Evolutionary conservation across 2,113 vertebrate species (phyloP).

Genomic region (Panthera tigris): DNA sequence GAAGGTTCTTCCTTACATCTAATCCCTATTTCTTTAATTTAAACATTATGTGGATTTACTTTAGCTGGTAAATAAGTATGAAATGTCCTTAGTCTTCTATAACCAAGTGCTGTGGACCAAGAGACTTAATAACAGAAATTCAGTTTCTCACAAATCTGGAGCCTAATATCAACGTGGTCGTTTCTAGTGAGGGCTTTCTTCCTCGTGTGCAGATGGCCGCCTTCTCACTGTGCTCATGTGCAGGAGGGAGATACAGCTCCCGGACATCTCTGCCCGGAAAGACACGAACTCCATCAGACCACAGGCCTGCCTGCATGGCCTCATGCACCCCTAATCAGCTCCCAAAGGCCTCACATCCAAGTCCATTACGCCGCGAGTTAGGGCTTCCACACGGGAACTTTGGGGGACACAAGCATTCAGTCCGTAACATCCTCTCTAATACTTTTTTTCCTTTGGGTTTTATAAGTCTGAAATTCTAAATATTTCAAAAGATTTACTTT

Average conservation of each 20-base stretch:
- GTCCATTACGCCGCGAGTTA: not conserved
- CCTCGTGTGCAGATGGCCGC: not conserved
- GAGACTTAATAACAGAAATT: not conserved
- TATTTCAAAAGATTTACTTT: not conserved
- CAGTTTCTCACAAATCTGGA: not conserved
- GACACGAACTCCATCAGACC: not conserved
- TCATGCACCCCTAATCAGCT: not conserved
- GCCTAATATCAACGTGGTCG: fast-evolving
- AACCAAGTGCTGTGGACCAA: not conserved
- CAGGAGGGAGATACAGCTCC: no score
- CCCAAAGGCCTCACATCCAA: not conserved
- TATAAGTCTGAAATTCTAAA: not conserved
- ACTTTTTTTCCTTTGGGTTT: not conserved
- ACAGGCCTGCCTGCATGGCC: fast-evolving
- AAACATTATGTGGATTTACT: not conserved
- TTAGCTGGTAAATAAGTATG: not conserved
- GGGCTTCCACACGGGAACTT: not conserved
- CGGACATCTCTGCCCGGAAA: not conserved
- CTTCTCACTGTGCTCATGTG: not conserved
- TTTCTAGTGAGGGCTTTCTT: not conserved
- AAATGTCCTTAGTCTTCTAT: not conserved
- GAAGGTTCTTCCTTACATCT: not conserved
- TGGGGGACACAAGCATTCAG: not conserved
- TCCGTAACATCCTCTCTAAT: not conserved
- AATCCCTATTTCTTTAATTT: not conserved